Evolutionary conservation across 2,113 vertebrate genomes (phyloP).

Genomic region (Trichechus manatus): DNA sequence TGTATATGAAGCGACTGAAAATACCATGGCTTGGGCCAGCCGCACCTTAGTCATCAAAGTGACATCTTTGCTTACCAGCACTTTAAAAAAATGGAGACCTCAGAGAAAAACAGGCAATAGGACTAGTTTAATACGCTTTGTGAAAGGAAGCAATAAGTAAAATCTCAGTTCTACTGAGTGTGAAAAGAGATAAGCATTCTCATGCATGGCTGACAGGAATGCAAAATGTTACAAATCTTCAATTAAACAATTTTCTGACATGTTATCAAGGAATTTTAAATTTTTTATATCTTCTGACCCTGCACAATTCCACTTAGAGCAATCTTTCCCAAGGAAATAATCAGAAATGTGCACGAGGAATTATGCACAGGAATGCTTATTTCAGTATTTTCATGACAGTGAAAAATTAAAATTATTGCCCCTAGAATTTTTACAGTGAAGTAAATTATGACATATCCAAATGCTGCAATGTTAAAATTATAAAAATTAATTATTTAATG

Average conservation of each 20-base stretch:
- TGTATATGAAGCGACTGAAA: not conserved
- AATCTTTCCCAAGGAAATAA: constrained; percentile 49
- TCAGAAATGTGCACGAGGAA: not conserved
- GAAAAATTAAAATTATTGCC: not conserved
- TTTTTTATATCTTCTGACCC: not conserved
- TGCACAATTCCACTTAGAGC: not conserved
- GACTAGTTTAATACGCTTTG: not conserved
- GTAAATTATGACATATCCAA: not conserved
- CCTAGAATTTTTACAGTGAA: not conserved
- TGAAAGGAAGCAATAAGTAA: not conserved
- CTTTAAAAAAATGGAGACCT: not conserved
- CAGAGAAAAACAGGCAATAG: not conserved
- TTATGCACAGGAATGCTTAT: not conserved
- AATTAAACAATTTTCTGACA: not conserved
- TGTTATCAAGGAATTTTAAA: not conserved
- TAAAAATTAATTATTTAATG: not conserved
- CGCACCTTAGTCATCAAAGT: not conserved
- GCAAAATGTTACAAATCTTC: not conserved
- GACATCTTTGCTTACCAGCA: not conserved
- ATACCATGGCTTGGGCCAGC: not conserved
- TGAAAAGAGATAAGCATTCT: not conserved
- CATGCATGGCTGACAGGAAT: not conserved
- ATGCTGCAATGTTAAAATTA: not conserved
- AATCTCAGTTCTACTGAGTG: not conserved
- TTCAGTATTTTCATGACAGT: not conserved